Conservation (phyloP, 2,797 vertebrate species). For the Gila robusta region DNA sequence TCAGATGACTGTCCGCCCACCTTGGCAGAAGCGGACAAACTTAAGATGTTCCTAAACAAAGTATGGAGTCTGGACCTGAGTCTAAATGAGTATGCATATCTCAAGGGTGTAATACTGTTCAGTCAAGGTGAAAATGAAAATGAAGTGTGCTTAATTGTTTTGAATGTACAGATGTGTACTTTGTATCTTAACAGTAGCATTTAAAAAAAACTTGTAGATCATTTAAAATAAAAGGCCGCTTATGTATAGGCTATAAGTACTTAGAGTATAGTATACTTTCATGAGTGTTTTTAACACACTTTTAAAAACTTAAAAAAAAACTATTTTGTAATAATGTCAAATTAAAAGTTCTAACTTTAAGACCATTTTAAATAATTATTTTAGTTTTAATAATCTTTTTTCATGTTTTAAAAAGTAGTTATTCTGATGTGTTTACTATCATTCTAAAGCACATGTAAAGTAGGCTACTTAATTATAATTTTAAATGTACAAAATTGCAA, state of each 20-base stretch:
- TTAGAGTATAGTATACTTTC: background rate
- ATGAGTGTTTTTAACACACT: background rate
- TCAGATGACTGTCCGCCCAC: conserved; percentile 44
- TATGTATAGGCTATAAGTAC: too few species aligned
- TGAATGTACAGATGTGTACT: background rate
- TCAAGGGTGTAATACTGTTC: conserved; percentile 86
- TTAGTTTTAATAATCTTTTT: background rate
- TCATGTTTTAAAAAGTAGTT: background rate
- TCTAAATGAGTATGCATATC: conserved; percentile 86
- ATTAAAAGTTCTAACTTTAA: background rate
- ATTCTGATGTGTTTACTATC: background rate
- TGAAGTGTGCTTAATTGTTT: background rate
- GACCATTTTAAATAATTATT: background rate
- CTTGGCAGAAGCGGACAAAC: conserved; percentile 74
- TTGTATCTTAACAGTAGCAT: background rate
- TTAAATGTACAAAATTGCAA: background rate
- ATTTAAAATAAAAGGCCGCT: background rate
- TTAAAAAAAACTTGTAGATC: background rate
- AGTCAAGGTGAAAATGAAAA: conserved; percentile 81
- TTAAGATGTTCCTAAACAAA: conserved; percentile 80
- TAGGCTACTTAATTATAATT: background rate
- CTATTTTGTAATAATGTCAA: background rate
- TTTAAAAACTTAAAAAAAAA: background rate
- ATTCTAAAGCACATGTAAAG: background rate
- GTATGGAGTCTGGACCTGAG: conserved; percentile 85